Base-by-base conservation (phyloP, 2,888 invertebrate species). In the Scaptomyza caliginosa region DNA sequence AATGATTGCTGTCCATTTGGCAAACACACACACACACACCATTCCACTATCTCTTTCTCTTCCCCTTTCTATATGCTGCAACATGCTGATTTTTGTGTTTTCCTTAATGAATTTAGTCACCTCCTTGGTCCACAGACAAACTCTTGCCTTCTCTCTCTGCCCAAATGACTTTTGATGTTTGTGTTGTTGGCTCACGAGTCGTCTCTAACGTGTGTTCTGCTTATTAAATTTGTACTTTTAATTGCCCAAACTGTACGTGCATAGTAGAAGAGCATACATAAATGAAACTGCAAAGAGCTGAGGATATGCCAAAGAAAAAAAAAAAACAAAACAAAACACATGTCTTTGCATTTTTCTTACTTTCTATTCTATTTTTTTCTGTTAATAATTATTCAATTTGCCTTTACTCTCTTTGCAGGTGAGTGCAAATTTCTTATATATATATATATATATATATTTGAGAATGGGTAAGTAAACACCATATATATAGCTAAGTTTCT, bases 181-280 rank as follows among this genome's bases (percentile, higher is more conserved):
- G 57, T 58, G 57, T 58, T 32, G 13, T 32, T 58, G 40, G 51
- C 45, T 54, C 54, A 51, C 11, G 45, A 48, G 65, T 36, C 39
- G 11, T 19, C 55, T 56, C 48, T 57, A 19, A 36, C 36, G 60
- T 58, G 38, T 62, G 48, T 58, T 75, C 39, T 55, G 65, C 66
- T 76, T 76, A 76, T 76, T 76, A 76, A 66, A 79, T 73, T 79
- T 76, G 67, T 66, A 69, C 51, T 69, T 79, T 77, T 77, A 79
- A 77, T 79, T 77, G 67, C 77, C 59, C 60, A 67, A 73, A 73
- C 56, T 74, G 69, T 69, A 56, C 52, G 28, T 8, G 28, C 17
- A 28, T 24, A 3, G 24, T 5, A 6, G 13, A 32, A 6, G 13
- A 32, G 7, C 13, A 8, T 8, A 40, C 13, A 13, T 11, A 24